These are phyloP conservation scores for Adoxophyes honmai DNA, from an alignment of 1,140 invertebrate genomes.

Conservation along the genomic window DNA sequence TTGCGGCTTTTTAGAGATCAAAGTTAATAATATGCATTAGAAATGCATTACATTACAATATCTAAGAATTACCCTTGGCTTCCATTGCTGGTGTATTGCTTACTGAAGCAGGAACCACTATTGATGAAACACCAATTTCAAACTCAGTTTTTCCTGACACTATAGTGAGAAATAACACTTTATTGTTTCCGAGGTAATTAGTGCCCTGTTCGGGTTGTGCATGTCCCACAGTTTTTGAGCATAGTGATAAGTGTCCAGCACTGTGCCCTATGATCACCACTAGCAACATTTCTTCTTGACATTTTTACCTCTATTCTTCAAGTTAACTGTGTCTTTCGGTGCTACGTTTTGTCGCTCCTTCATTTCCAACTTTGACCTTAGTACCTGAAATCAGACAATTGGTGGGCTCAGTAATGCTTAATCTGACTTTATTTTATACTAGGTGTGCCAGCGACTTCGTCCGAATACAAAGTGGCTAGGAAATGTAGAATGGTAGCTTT, in stretches of 20 bases:
- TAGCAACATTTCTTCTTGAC: constrained; percentile 79
- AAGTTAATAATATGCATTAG: not conserved
- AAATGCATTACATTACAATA: not conserved
- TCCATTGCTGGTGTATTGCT: no score
- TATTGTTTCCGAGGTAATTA: constrained; percentile 40
- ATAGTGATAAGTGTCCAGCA: constrained; percentile 63
- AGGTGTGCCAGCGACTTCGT: no score
- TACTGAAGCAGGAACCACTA: no score
- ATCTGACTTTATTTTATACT: no score
- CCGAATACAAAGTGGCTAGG: no score
- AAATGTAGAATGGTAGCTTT: no score
- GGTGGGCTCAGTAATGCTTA: no score
- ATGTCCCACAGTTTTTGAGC: constrained; percentile 67
- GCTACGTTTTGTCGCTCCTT: constrained; percentile 79
- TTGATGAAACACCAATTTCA: no score
- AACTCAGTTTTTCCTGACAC: no score
- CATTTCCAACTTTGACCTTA: constrained; percentile 79
- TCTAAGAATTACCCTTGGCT: not conserved
- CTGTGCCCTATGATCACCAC: constrained; percentile 46
- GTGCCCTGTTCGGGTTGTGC: constrained; percentile 64
- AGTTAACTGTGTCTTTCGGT: constrained; percentile 77
- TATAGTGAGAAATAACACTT: not conserved
- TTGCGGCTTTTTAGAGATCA: constrained; percentile 6
- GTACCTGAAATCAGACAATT: constrained; percentile 55
- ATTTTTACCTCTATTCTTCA: constrained; percentile 77